Percentiles rank a stretch among this genome's conserved stretches.
Conservation (phyloP, 2,797 vertebrate genomes). For the Peromyscus melanophrys region DNA sequence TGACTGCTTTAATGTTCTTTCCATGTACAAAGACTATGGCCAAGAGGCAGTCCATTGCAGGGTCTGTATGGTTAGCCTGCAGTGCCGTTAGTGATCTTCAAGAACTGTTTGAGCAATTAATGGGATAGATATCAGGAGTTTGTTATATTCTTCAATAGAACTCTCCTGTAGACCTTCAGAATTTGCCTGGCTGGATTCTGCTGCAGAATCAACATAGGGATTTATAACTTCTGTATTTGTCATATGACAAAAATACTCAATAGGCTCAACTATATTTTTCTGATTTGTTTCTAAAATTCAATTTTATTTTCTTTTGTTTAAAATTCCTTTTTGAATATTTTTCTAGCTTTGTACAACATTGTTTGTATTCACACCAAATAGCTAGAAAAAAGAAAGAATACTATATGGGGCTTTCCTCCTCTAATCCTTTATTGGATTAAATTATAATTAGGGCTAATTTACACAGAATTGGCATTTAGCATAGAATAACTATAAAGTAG, state of each 20-base stretch:
- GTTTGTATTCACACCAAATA: conserved; percentile 13
- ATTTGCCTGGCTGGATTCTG: background rate
- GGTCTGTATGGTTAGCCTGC: background rate
- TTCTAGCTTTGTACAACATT: background rate
- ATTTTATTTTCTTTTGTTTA: background rate
- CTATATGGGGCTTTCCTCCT: background rate
- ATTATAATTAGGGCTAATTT: conserved; percentile 2
- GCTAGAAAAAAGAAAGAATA: background rate
- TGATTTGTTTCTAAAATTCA: background rate
- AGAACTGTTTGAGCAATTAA: background rate
- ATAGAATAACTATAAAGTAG: background rate
- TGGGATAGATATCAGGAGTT: background rate
- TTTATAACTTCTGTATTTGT: background rate
- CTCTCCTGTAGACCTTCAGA: background rate
- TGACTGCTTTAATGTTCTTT: background rate
- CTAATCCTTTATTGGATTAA: conserved; percentile 39
- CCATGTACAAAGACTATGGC: background rate
- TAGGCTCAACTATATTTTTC: background rate
- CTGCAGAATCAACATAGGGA: background rate
- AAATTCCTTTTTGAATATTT: background rate
- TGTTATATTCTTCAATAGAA: background rate
- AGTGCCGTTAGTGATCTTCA: background rate
- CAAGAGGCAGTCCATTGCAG: background rate
- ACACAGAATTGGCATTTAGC: background rate
- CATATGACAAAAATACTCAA: background rate